Percentiles rank a stretch among this genome's conserved stretches.
Conservation (phyloP, 1,140 invertebrate species). For the Amphibalanus amphitrite region DNA sequence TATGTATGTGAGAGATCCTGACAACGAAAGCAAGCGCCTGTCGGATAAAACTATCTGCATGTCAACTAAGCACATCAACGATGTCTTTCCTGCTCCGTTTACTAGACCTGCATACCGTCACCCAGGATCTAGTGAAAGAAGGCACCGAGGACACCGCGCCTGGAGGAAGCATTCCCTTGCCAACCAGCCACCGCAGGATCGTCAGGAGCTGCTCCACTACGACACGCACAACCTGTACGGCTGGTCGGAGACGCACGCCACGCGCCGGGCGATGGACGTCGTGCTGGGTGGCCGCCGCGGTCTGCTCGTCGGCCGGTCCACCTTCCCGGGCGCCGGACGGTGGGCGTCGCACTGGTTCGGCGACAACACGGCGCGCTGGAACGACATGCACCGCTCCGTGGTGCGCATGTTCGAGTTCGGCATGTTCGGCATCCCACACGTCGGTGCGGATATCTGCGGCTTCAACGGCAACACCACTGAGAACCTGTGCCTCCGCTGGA, state of each 20-base stretch:
- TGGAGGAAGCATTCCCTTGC: too few relatives aligned
- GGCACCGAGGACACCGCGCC: too few relatives aligned
- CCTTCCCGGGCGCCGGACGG: slow-evolving; percentile 57
- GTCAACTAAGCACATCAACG: slow-evolving; percentile 7
- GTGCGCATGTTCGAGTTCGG: slow-evolving; percentile 32
- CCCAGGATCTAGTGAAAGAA: too few relatives aligned
- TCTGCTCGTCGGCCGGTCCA: slow-evolving; percentile 65
- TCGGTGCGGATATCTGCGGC: slow-evolving; percentile 81
- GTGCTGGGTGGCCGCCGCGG: slow-evolving; percentile 32
- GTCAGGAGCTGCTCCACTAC: slow-evolving; percentile 36
- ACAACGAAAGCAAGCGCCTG: slow-evolving; percentile 10
- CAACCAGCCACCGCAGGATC: too few relatives aligned
- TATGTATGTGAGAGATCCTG: slow-evolving; percentile 6
- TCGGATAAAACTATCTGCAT: slow-evolving; percentile 13
- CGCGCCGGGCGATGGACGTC: slow-evolving; percentile 13
- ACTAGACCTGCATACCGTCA: neutral
- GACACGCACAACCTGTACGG: slow-evolving; percentile 70
- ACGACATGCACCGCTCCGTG: slow-evolving; percentile 41
- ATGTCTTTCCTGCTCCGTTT: neutral
- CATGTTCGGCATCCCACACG: slow-evolving; percentile 59
- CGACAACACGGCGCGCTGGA: slow-evolving; percentile 53
- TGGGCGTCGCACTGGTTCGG: slow-evolving; percentile 86
- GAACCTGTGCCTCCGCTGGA: slow-evolving; percentile 57
- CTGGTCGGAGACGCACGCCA: slow-evolving; percentile 21
- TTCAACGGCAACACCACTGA: slow-evolving; percentile 58